Conservation (phyloP, 2,113 vertebrate species). For the Telmatochromis brichardi region DNA sequence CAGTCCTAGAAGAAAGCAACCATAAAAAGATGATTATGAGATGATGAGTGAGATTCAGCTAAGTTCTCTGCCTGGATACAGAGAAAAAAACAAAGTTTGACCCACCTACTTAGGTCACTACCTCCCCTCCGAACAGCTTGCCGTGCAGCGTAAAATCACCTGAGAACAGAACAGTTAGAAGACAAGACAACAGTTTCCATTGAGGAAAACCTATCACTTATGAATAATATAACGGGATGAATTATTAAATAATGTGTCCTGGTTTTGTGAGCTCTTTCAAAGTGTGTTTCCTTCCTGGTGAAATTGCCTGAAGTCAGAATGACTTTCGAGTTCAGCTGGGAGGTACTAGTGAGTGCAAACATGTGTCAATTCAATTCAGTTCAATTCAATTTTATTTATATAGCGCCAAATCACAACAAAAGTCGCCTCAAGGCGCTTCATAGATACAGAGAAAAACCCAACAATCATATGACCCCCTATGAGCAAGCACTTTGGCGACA, state of each 20-base stretch:
- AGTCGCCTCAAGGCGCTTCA: too few relatives aligned
- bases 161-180: not conserved
- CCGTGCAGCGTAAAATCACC: not conserved
- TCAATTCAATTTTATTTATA: too few relatives aligned
- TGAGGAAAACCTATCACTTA: constrained; percentile 23
- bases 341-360: not conserved
- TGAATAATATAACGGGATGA: constrained; percentile 59
- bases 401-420: too few relatives aligned
- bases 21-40: constrained; percentile 15
- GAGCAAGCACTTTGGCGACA: too few relatives aligned
- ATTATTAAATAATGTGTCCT: constrained; percentile 60
- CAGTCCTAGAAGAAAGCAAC: constrained; percentile 1
- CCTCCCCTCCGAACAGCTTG: not conserved
- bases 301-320: constrained; percentile 6
- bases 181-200: constrained; percentile 3
- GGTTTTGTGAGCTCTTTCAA: constrained; percentile 16
- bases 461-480: too few relatives aligned
- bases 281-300: not conserved
- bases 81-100: not conserved
- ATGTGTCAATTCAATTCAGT: not conserved
- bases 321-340: not conserved
- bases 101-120: not conserved
- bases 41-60: not conserved
- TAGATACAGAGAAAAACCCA: too few relatives aligned
- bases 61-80: not conserved